Base-by-base conservation (phyloP, 2,888 invertebrate species). In the Monopis laevigella region DNA sequence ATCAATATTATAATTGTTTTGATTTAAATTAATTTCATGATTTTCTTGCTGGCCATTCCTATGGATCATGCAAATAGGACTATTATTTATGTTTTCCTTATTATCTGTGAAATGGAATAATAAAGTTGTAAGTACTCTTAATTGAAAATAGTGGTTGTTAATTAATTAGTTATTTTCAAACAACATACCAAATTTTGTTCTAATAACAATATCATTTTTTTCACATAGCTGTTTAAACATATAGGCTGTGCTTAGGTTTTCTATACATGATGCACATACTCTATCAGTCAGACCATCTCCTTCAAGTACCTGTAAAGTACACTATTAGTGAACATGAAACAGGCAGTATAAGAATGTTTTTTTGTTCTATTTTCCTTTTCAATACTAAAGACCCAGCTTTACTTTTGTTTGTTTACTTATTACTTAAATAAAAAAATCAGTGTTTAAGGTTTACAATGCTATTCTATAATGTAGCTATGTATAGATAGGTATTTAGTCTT, bases 211-310 rank as follows among this genome's bases (percentile, higher is more conserved):
- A 48, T 77, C 65, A 44, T 74, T 73, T 49, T 69, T 60, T 56
- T 78, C 80, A 54, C 77, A 77, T 51, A 78, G 80, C 29, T 68
- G 63, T 48, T 78, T 78, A 45, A 80, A 80, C 45, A 80, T 60
- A 51, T 71, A 80, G 11, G 80, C 75, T 14, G 77, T 71, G 45
- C 80, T 80, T 43, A 80, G 55, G 47, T 74, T 72, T 50, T 80
- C 80, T 45, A 78, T 75, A 47, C 80, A 80, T 28, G 74, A 59
- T 12, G 70, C 64, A 46, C 80, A 80, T 6, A 80, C 80, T 39
- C 75, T 61, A 42, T 77, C 75, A 11, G 80, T 65, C 30, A 75
- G 53, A 11, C 80, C 80, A 56, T 80, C 80, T 28, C 67, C 74
- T 59, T 78, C 74, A 49, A 56, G 62, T 34, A 80, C 74, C 80